Base-by-base conservation (phyloP, 2,797 vertebrate species). In the Ambastaia sidthimunki region DNA sequence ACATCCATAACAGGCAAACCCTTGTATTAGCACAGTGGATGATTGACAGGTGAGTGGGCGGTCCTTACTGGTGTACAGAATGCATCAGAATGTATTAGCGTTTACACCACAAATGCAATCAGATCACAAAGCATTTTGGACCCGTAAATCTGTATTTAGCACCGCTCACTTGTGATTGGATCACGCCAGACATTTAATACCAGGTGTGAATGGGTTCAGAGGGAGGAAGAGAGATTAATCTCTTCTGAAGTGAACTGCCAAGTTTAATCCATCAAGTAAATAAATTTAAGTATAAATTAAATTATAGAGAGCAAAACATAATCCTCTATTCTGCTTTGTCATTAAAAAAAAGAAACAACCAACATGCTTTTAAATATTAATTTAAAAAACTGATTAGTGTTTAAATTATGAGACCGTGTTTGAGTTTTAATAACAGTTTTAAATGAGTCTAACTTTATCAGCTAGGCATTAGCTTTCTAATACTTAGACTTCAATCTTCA, bases 151-250 rank as follows among this genome's bases (percentile, higher is more conserved):
- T 59, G 23, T 59, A 59, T 59, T 25, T 59, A 59, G 57, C 57
- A 25, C 57, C 7, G 25, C 31, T 13, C 13, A 18, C 5, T 31
- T 31, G 15, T 62, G 59, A 62, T 31, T 3, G 25, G 59, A 62
- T 62, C 7, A 62, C 59, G 13, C 13, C 28, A 31, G 59, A 62
- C 59, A 62, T 62, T 5, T 16, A 31, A 62, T 62, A 62, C 25
- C 59, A 62, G 25, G 59, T 62, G 25, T 15, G 25, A 31, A 62
- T 62, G 4, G 6, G 50, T 25, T 66, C 59, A 80, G 41, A 23
- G 31, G 37, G 69, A 70, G 41, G 15, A 69, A 34, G 25, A 62
- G n/a, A 13, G 60, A 80, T 75, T 44, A 73, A 75, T 80, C 48
- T 55, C 41, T 75, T 74, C 21, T 75, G 44, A 68, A 72, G 66